These are phyloP conservation scores for Strigamia transsilvanica DNA, from an alignment of 2,888 invertebrate species.

Conservation along the genomic window DNA sequence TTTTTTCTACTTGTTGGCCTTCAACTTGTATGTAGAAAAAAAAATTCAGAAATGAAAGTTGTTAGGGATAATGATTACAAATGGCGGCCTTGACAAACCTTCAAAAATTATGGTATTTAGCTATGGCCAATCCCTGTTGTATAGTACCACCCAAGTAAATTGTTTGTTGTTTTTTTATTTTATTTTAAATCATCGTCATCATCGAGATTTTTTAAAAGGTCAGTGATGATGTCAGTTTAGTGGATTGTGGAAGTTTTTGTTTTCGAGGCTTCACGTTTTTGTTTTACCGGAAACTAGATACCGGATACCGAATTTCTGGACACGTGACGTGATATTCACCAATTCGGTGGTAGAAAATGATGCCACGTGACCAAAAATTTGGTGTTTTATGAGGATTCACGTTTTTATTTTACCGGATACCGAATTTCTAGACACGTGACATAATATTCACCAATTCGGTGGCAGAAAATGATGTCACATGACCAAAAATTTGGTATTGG, in stretches of 20 bases:
- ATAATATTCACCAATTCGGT: too few relatives aligned
- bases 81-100: slow-evolving; percentile 35
- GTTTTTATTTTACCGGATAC: too few relatives aligned
- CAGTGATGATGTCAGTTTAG: neutral
- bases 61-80: neutral
- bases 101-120: slow-evolving; percentile 13
- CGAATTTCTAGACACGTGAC: too few relatives aligned
- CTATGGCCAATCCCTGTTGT: neutral
- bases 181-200: neutral
- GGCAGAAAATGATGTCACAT: too few relatives aligned
- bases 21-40: neutral
- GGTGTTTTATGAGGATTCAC: too few relatives aligned
- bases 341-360: too few relatives aligned
- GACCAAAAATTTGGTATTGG: too few relatives aligned
- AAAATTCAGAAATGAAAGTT: neutral
- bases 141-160: neutral
- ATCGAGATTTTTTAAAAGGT: slow-evolving; percentile 7
- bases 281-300: too few relatives aligned
- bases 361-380: too few relatives aligned
- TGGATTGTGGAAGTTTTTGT: neutral
- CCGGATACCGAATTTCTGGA: too few relatives aligned
- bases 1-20: neutral
- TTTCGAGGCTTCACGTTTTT: neutral
- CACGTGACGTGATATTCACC: too few relatives aligned
- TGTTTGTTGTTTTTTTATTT: neutral